Base-by-base conservation (phyloP, 2,113 vertebrate species). In the Labrus mixtus region DNA sequence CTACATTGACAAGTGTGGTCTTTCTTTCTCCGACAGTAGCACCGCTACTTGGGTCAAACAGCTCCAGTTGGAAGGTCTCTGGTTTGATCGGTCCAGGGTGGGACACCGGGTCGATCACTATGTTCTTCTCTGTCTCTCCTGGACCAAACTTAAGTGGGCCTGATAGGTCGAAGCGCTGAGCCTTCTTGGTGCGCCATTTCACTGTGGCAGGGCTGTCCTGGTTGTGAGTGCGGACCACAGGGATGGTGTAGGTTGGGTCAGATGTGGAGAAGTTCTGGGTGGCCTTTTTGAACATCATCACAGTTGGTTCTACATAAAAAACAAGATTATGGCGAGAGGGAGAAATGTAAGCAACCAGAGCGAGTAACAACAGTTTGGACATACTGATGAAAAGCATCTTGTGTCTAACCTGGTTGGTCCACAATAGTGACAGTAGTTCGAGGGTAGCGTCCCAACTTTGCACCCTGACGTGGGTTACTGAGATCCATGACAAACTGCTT, bases 401-500 rank as follows among this genome's bases (percentile, higher is more conserved):
- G 16, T 0, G 1, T 16, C 10, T 58, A 10, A 98, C 96, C 96
- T 92, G 84, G 86, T 29, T 64, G 91, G 73, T 99, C 97, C 0
- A 95, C 65, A 2, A 99, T 96, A 83, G 96, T 95, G 86, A 99
- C 79, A 0, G 96, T 97, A 78, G 97, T 95, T 25, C 94, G 94
- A 0, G 96, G 95, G 83, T 96, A 96, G 59, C 95, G 94, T 55
- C 97, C 98, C 3, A 99, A 89, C 78, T 97, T 97, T 61, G 96
- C 96, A 0, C 97, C 97, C 0, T 96, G 90, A 64, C 95, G 96
- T 71, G 97, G 97, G 64, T 96, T 97, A 77, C 94, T 95, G 63
- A 99, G 96, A 61, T 98, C 97, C 77, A 99, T 41, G 8, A 94
- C 77, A 16, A 99, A 99, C 79, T 97, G 96, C 82, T 96, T 97